Conservation (phyloP, 2,113 vertebrate species). For the Narcine bancroftii region DNA sequence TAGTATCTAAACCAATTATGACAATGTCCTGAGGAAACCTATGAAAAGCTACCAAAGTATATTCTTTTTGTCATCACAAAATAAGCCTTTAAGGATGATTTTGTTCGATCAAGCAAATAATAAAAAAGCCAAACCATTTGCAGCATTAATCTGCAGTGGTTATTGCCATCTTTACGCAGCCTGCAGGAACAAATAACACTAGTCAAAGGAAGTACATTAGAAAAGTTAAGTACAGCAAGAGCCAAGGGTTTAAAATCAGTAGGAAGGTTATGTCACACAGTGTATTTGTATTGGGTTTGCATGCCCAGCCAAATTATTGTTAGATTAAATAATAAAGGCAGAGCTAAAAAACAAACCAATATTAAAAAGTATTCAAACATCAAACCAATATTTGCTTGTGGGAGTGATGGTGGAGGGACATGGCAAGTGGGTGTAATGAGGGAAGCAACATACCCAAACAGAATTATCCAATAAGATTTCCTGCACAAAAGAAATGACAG, state of each 20-base stretch:
- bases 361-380: constrained; percentile 40
- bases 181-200: constrained; percentile 10
- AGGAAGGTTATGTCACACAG: neutral
- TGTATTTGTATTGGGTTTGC: neutral
- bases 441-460: constrained; percentile 75
- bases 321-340: constrained; percentile 23
- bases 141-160: neutral
- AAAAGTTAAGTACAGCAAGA: neutral
- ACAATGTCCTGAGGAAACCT: neutral
- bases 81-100: neutral
- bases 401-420: constrained; percentile 53
- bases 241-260: constrained; percentile 32
- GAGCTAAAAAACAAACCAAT: constrained; percentile 23
- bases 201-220: constrained; percentile 4
- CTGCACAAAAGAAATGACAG: constrained; percentile 76
- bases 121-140: constrained; percentile 32
- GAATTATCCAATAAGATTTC: constrained; percentile 94
- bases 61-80: neutral
- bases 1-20: neutral
- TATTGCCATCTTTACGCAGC: neutral
- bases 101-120: neutral
- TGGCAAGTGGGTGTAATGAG: constrained; percentile 46
- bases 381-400: constrained; percentile 54
- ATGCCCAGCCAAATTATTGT: constrained; percentile 33
- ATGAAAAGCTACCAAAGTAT: neutral